A percentile compares a stretch with the other conserved stretches of the same genome.
These are phyloP conservation scores for Scomber japonicus DNA, from an alignment of 2,113 vertebrate genomes.

Conservation along the genomic window DNA sequence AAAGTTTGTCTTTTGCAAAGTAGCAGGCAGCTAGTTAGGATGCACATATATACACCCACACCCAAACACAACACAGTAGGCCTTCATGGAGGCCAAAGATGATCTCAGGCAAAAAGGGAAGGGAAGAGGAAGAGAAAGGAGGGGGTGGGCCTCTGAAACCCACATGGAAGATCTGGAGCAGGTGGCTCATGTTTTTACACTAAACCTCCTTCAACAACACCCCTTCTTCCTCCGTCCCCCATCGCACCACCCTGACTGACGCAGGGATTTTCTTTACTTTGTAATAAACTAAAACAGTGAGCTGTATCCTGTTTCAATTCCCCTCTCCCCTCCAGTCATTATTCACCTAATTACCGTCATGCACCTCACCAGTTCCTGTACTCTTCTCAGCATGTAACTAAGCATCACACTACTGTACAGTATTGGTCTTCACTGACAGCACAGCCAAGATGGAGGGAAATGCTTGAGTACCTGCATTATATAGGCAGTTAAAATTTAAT, in stretches of 20 bases:
- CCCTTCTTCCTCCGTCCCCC: slow-evolving; percentile 10
- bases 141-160: slow-evolving; percentile 22
- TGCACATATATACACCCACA: not conserved
- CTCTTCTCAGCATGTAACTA: slow-evolving; percentile 32
- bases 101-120: slow-evolving; percentile 45
- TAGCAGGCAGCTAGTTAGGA: slow-evolving; percentile 19
- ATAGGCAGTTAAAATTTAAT: slow-evolving; percentile 35
- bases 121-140: slow-evolving; percentile 10
- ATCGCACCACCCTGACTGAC: not conserved
- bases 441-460: not conserved
- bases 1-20: slow-evolving; percentile 6
- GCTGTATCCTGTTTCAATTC: slow-evolving; percentile 56
- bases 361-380: slow-evolving; percentile 38
- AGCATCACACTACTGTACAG: slow-evolving; percentile 21
- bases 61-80: not conserved
- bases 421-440: slow-evolving; percentile 9
- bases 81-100: slow-evolving; percentile 50
- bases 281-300: slow-evolving; percentile 48
- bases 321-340: slow-evolving; percentile 49
- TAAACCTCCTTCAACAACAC: slow-evolving; percentile 34
- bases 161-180: slow-evolving; percentile 55
- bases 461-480: slow-evolving; percentile 30
- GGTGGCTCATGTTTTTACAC: slow-evolving; percentile 65
- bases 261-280: slow-evolving; percentile 37
- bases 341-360: slow-evolving; percentile 63